A percentile compares a stretch with the other conserved stretches of the same genome.
Conservation (phyloP, 2,888 invertebrate genomes). For the Cynaeus angustus region DNA sequence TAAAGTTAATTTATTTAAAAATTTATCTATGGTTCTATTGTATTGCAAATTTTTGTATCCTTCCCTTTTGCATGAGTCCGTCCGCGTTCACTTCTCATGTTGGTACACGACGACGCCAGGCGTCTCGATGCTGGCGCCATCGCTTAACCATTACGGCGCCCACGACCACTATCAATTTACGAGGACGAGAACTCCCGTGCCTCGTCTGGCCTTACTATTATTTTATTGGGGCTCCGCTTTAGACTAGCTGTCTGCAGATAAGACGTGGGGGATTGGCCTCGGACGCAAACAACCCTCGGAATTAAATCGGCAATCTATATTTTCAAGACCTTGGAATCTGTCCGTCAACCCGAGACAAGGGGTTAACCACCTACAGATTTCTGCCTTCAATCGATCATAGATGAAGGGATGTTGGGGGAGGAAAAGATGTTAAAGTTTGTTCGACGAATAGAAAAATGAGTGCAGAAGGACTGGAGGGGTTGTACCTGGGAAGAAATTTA, state of each 20-base stretch:
- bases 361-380: slow-evolving; percentile 18
- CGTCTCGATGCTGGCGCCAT: slow-evolving; percentile 67
- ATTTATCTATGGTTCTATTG: no score
- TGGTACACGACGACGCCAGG: slow-evolving; percentile 60
- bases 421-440: no score
- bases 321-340: slow-evolving; percentile 15
- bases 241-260: slow-evolving; percentile 44
- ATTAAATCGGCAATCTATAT: slow-evolving; percentile 27
- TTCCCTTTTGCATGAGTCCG: slow-evolving; percentile 1
- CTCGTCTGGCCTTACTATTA: slow-evolving; percentile 56
- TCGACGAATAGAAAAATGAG: no score
- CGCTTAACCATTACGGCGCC: slow-evolving; percentile 63
- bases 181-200: slow-evolving; percentile 56
- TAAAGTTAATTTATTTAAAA: no score
- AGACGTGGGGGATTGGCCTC: slow-evolving; percentile 35
- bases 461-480: no score
- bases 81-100: slow-evolving; percentile 56
- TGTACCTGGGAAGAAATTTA: no score
- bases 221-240: slow-evolving; percentile 53
- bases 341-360: slow-evolving; percentile 12
- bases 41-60: background rate
- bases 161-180: slow-evolving; percentile 65
- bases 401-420: background rate
- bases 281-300: slow-evolving; percentile 33
- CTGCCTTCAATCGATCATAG: background rate